A percentile compares a stretch with the other conserved stretches of the same genome.
Evolutionary conservation across 64 coral and sea anemone genomes (phyloP).

Genomic region (Dendronephthya gigantea): DNA sequence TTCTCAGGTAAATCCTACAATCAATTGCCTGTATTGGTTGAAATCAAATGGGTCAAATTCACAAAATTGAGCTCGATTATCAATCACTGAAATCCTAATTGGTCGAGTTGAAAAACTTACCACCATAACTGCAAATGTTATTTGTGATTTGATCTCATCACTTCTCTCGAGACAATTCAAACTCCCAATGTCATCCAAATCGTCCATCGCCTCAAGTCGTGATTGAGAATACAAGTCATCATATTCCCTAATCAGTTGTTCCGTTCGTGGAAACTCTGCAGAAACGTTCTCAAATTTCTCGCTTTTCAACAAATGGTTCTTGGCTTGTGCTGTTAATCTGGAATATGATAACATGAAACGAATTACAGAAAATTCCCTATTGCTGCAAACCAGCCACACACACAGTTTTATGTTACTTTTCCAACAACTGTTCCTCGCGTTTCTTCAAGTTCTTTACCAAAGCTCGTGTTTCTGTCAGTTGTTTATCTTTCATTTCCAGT

Average conservation of each 20-base stretch:
- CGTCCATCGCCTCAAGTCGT: not conserved
- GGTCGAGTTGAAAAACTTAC: not conserved
- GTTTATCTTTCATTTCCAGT: slow-evolving; percentile 49
- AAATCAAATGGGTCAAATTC: too few relatives aligned
- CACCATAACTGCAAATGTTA: not conserved
- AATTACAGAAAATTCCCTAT: not conserved
- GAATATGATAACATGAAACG: not conserved
- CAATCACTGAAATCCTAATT: too few relatives aligned
- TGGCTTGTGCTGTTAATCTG: slow-evolving; percentile 42
- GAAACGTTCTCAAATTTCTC: slow-evolving; percentile 2
- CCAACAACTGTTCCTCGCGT: slow-evolving; percentile 54
- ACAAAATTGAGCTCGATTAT: too few relatives aligned
- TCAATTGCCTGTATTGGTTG: not conserved
- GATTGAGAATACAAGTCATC: not conserved
- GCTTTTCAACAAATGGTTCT: not conserved
- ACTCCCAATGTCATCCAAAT: not conserved
- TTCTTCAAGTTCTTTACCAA: slow-evolving; percentile 44
- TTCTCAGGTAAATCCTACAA: not conserved
- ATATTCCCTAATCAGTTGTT: not conserved
- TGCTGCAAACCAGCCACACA: too few relatives aligned
- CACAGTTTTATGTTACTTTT: too few relatives aligned
- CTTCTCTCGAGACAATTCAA: not conserved
- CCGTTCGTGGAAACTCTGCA: not conserved
- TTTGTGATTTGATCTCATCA: not conserved
- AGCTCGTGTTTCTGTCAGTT: slow-evolving; percentile 55